Evolutionary conservation across 2,113 vertebrate species (phyloP).

Genomic region (Scortum barcoo): DNA sequence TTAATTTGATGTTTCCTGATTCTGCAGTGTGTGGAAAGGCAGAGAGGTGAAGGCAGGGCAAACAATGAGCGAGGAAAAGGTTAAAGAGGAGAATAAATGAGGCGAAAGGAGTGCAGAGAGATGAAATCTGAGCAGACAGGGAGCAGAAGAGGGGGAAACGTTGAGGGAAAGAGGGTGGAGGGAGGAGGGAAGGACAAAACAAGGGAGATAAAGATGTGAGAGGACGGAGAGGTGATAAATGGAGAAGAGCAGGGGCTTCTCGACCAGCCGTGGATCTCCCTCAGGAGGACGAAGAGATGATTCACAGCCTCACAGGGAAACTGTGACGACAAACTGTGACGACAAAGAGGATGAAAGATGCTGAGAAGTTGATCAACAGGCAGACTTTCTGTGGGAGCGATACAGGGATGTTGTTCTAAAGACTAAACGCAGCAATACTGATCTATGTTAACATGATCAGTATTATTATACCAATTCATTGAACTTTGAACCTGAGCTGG

Average conservation of each 20-base stretch:
- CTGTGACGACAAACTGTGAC: too few relatives aligned
- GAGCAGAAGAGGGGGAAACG: slow-evolving; percentile 13
- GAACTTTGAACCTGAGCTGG: too few relatives aligned
- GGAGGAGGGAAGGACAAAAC: neutral
- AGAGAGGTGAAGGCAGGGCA: neutral
- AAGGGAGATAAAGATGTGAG: slow-evolving; percentile 36
- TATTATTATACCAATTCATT: too few relatives aligned
- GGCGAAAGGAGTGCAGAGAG: neutral
- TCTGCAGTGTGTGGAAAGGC: neutral
- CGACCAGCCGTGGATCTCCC: neutral
- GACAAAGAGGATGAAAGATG: slow-evolving; percentile 21
- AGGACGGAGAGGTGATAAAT: slow-evolving; percentile 23
- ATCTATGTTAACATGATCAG: too few relatives aligned
- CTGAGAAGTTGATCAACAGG: neutral
- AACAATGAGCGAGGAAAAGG: neutral
- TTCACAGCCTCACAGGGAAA: slow-evolving; percentile 26
- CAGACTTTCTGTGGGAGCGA: neutral
- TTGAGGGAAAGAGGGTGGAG: neutral
- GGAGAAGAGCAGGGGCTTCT: slow-evolving; percentile 1
- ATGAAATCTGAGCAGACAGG: slow-evolving; percentile 22
- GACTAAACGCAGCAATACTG: too few relatives aligned
- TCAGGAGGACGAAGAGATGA: slow-evolving; percentile 23
- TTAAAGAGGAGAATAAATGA: neutral
- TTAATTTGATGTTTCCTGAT: neutral
- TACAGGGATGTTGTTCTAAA: too few relatives aligned